Base-by-base conservation (phyloP, 2,797 vertebrate species). In the Malurus leucopterus region DNA sequence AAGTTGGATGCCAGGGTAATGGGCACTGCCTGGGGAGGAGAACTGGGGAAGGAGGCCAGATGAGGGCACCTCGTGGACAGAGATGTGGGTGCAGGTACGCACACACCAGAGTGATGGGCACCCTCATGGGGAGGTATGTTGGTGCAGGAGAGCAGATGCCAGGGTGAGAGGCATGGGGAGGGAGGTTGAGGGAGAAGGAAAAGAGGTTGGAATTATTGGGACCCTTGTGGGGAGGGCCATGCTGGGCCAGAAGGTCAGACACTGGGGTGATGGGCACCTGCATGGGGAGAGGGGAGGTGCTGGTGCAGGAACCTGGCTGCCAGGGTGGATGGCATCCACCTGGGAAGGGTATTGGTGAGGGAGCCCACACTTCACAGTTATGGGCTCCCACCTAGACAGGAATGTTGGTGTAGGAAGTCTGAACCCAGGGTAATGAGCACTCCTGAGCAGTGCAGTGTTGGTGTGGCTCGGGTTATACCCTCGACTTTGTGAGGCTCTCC, bases 361-460 rank as follows among this genome's bases (percentile, higher is more conserved):
- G 21, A 87, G 17, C 22, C 26, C 8, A 16, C 19, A 21, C 40
- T 23, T 10, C 30, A 58, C 14, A 6, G 21, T 40, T 58, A 40
- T 54, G 30, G 32, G 24, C 20, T 51, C 21, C 11, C 36, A 16
- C 49, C 14, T 22, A 29, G 70, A 49, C 14, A 69, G 32, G 20
- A 51, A 46, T 51, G 21, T 53, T 53, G 24, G 11, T n/a, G 30
- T 40, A 58, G 32, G 14, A 84, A 14, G 8, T 76, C 43, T 69
- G 63, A 41, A 41, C 9, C 30, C 41, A 41, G 55, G 30, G 55
- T 3, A 4, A 10, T 76, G 55, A 49, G 41, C 26, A 62, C 27
- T 41, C 24, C 6, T 47, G 55, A 53, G 41, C 41, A 62, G 34
- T 0, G 0, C 2, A 18, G 22, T 38, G 19, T 63, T 77, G 43